Evolutionary conservation across 2,797 vertebrate species (phyloP), one percentile per base, ranked within the genome.

Genomic region (Leucoraja ocellata): DNA sequence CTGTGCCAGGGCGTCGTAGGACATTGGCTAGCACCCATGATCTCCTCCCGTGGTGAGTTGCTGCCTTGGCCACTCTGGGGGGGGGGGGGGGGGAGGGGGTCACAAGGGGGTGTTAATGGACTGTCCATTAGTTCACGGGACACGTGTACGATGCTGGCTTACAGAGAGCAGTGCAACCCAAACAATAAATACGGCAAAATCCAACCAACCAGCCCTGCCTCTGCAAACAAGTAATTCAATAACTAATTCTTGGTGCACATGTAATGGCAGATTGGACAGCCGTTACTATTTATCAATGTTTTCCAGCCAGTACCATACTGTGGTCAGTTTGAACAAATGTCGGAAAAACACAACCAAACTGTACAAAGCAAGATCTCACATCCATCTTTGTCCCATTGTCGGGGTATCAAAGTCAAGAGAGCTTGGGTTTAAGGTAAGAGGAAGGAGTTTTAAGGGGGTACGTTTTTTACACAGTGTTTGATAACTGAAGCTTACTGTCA

Each of bases 21-120:
- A 58, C 90, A 92, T 11, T 92, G 90, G 90, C 90, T 92, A 16
- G 90, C 90, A 2, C 90, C 90, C 71, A 92, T 92, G 90, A 92
- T 92, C 76, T 39, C 90, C 28, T 39, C 90, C 54, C 90, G 71
- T 7, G 90, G 90, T 92, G 54, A 92, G 90, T 92, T 76, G 68
- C 90, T 7, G 6, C 36, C 21, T 58, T 28, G 36, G 71, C 71
- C 23, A 13, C 21, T 25, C 9, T 91, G 21, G 9, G 86, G 65
- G 32, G 36, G 16, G 63, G 1, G 46, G 46, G 73, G 21, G 9
- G 86, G 65, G 32, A 23, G 16, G 63, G 46, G 46, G 46, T 61
- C 28, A 65, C 1, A 9, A 3, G 16, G n/a, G 61, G 36, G 9
- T 36, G 1, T 18, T 61, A 25, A 54, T 21, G 18, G 39, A 7